Base-by-base conservation (phyloP, 1,140 invertebrate species). In the Harlomillsia oculata region DNA sequence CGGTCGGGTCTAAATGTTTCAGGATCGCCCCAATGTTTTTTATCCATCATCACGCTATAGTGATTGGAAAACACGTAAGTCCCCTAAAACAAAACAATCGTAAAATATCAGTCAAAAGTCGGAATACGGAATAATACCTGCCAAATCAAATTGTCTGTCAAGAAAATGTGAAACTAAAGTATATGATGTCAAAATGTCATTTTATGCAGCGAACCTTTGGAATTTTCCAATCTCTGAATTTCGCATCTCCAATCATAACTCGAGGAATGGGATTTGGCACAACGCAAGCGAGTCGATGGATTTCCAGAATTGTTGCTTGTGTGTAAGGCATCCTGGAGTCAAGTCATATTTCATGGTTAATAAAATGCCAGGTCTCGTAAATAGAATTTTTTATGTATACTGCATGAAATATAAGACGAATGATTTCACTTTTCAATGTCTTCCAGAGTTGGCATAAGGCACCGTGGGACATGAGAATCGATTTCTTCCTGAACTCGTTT, bases 201-300 rank as follows among this genome's bases (percentile, higher is more conserved):
- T 34, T 34, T 34, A 34, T 8, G 3, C 2, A 9, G 6, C 23
- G 67, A 72, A 85, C 84, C 72, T 87, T 84, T 43, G 85, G 86
- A 72, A 89, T 85, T 54, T 74, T 72, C 65, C 84, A 82, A 39
- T 84, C 85, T 52, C 76, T 72, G 5, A 88, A 69, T 0, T 71
- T 75, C 0, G 84, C 86, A 55, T 87, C 78, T 63, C 74, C 78
- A 0, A 84, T 61, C 3, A 85, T 83, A 41, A 85, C 75, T 71
- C 88, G 85, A 0, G 86, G 85, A 26, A 88, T 77, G n/a, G 82
- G 81, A 68, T 88, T 81, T 0, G 83, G 83, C 63, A 83, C 74
- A 5, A 82, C 81, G 76, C 82, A 82, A 61, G 88, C 87, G 71
- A 86, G 80, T 30, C 87, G 75, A 2, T 88, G 67, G 0, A 82